Evolutionary conservation across 1,140 invertebrate genomes (phyloP).

Genomic region (Drosophila pseudoobscura): DNA sequence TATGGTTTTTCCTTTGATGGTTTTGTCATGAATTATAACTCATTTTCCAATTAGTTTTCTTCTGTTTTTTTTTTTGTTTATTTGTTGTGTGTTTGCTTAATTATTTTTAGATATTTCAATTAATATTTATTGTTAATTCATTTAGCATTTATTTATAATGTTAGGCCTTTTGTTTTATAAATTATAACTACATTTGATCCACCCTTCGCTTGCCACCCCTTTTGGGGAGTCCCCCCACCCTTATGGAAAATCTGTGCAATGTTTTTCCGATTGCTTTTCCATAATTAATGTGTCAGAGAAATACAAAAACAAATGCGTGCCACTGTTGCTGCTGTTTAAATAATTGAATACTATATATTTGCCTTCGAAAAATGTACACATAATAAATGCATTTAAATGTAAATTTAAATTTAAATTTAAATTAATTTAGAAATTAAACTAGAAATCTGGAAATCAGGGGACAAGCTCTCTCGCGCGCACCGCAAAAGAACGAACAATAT

Average conservation of each 20-base stretch:
- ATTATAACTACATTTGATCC: slow-evolving; percentile 21
- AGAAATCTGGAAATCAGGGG: slow-evolving; percentile 68
- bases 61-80: slow-evolving; percentile 14
- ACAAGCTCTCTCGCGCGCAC: slow-evolving; percentile 38
- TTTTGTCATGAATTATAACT: slow-evolving; percentile 50
- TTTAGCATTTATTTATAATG: slow-evolving; percentile 49
- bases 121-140: slow-evolving; percentile 44
- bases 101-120: slow-evolving; percentile 34
- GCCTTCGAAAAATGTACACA: slow-evolving; percentile 71
- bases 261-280: slow-evolving; percentile 18
- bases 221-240: not conserved
- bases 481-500: slow-evolving; percentile 42
- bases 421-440: slow-evolving; percentile 79
- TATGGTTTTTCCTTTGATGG: slow-evolving; percentile 29
- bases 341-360: slow-evolving; percentile 80
- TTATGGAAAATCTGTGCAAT: slow-evolving; percentile 12
- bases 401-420: slow-evolving; percentile 72
- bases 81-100: slow-evolving; percentile 9
- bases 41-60: slow-evolving; percentile 43
- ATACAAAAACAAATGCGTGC: slow-evolving; percentile 14
- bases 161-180: slow-evolving; percentile 32
- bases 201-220: not conserved
- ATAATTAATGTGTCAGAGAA: slow-evolving; percentile 37
- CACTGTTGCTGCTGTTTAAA: slow-evolving; percentile 61
- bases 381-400: slow-evolving; percentile 74